Evolutionary conservation across 1,140 invertebrate genomes (phyloP), one percentile per base, ranked within the genome.

Genomic region (Apis laboriosa): DNA sequence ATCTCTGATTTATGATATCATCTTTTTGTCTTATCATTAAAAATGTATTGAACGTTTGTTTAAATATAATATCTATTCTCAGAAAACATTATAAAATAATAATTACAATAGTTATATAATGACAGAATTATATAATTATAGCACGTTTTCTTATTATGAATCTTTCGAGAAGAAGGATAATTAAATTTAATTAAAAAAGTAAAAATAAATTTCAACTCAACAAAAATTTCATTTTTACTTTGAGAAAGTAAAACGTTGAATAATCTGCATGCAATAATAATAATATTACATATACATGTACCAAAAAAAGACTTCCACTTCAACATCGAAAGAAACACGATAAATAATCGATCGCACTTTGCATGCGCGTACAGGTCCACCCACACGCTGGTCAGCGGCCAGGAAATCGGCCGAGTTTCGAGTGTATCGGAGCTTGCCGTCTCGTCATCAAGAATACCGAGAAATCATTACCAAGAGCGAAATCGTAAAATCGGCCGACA

Each of bases 351-450:
- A 34, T 12, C 84, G 53, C 49, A 56, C 78, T 86, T 68, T 81
- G 66, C 84, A 85, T 19, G 34, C 34, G 5, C 34, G 34, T 88
- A 80, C 86, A 95, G 95, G 94, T 91, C 95, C 95, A 72, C 94
- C 95, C 9, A 93, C 94, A 15, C 93, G 94, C 87, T 96, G 95
- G 95, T 93, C 93, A 21, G 92, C 93, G 34, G 85, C 94, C 15
- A 92, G 95, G 83, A 95, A 94, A 77, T 95, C 95, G 0, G 92
- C 94, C 5, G 95, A 95, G 87, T 91, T 95, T 77, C 92, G 95
- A 28, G 91, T 95, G 4, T 96, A 96, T 89, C 95, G 94, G 70
- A 96, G 95, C 83, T 87, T 96, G 53, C 95, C 95, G 15, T 87
- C 90, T 17, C 90, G 94, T n/a, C 90, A 91, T 75, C 92, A 89